Conservation (phyloP, 2,888 invertebrate genomes). For the Pandemis cinnamomeana region DNA sequence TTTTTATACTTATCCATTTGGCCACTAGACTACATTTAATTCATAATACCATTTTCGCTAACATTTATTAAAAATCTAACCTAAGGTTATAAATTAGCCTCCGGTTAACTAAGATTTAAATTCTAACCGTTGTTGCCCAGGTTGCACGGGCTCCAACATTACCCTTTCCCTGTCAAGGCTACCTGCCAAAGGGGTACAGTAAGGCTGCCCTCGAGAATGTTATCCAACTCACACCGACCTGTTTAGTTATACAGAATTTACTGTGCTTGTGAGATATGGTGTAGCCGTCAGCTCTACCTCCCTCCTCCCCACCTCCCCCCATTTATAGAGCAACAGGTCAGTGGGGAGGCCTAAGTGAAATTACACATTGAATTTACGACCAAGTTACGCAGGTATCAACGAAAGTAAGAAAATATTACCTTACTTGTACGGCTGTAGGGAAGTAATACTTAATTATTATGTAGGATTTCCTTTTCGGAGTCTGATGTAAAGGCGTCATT, state of each 20-base stretch:
- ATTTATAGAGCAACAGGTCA: conserved; percentile 42
- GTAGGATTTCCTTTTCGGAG: conserved; percentile 9
- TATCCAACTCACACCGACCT: neutral
- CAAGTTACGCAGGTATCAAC: conserved; percentile 8
- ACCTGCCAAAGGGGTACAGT: no score
- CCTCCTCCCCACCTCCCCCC: conserved; percentile 9
- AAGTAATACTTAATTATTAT: conserved; percentile 10
- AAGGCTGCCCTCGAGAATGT: no score
- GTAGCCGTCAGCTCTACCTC: neutral
- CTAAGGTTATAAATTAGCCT: no score
- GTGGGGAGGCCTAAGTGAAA: conserved; percentile 35
- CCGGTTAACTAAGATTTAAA: no score
- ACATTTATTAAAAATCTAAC: no score
- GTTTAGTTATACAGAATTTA: conserved; percentile 8
- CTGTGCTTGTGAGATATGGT: conserved; percentile 2
- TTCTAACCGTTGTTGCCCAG: no score
- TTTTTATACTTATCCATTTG: no score
- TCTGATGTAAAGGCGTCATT: conserved; percentile 8
- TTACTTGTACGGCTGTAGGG: conserved; percentile 10
- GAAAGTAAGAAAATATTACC: conserved; percentile 11
- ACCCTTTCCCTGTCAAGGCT: no score
- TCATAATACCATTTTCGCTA: no score
- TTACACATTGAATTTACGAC: conserved; percentile 22
- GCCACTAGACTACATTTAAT: no score
- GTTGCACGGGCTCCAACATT: no score